phyloP scores from a whole-genome alignment of 1,140 invertebrate genomes.

The Caenorhabditis remanei region DNA sequence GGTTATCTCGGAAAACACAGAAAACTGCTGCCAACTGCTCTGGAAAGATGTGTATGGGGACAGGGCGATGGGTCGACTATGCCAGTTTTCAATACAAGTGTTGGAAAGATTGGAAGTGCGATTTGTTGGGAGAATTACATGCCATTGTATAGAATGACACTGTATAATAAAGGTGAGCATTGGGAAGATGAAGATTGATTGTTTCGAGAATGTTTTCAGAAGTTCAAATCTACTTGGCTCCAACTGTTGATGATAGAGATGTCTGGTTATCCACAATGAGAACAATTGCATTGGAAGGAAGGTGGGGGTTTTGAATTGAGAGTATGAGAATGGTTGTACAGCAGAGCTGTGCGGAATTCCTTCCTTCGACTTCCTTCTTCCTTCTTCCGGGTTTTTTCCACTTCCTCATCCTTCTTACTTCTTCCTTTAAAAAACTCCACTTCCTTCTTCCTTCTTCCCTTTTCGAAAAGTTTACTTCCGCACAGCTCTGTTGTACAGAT shows the following conservation, averaged over 20 bases:
- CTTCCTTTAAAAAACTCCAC: too few relatives aligned
- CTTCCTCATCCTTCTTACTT: too few relatives aligned
- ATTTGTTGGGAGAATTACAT: conserved; percentile 78
- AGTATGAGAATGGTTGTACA: too few relatives aligned
- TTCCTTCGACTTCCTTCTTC: too few relatives aligned
- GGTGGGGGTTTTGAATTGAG: background rate
- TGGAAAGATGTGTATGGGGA: conserved; percentile 76
- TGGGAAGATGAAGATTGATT: background rate
- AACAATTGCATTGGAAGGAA: conserved; percentile 71
- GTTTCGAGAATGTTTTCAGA: conserved; percentile 55
- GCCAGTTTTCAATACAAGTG: conserved; percentile 67
- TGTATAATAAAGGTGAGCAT: conserved; percentile 69
- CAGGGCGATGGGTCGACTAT: conserved; percentile 76
- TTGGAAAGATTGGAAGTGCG: conserved; percentile 74
- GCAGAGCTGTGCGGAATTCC: too few relatives aligned
- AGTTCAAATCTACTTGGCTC: conserved; percentile 72
- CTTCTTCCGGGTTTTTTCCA: too few relatives aligned
- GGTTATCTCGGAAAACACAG: conserved; percentile 69
- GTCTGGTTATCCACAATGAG: conserved; percentile 72
- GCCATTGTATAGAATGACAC: conserved; percentile 69
- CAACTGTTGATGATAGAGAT: conserved; percentile 74
- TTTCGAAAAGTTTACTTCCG: too few relatives aligned
- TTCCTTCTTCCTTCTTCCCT: too few relatives aligned
- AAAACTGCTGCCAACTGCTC: conserved; percentile 74
- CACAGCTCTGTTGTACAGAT: too few relatives aligned